phyloP scores from a whole-genome alignment of 2,888 invertebrate species.

The Noctua comes region DNA sequence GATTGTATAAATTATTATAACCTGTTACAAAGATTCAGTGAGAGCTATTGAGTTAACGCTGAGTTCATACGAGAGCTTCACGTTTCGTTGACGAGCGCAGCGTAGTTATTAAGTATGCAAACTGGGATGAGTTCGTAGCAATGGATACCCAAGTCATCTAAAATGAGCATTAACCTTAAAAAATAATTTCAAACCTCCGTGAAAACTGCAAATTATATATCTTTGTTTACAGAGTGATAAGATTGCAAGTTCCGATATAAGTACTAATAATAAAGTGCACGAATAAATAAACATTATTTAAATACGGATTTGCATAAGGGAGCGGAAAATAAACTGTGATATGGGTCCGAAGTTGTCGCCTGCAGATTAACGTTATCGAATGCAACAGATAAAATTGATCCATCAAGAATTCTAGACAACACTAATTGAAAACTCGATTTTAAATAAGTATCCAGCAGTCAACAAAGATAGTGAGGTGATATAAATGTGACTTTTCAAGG shows the following conservation, averaged over 20 bases:
- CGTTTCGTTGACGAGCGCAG: not conserved
- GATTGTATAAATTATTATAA: constrained; percentile 21
- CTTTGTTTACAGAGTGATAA: no score
- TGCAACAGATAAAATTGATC: constrained; percentile 47
- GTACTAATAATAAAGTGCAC: constrained; percentile 27
- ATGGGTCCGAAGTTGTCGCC: constrained; percentile 40
- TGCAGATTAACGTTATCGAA: constrained; percentile 44
- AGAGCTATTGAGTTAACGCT: constrained; percentile 1
- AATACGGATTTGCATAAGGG: constrained; percentile 38
- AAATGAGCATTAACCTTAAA: not conserved
- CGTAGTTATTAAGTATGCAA: not conserved
- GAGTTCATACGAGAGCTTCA: not conserved
- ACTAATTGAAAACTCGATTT: constrained; percentile 39
- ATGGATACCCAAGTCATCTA: not conserved
- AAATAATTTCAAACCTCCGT: not conserved
- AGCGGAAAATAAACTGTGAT: constrained; percentile 44
- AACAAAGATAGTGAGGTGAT: not conserved
- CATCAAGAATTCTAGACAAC: constrained; percentile 29
- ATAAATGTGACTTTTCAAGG: not conserved
- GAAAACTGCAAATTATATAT: not conserved
- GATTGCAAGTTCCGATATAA: constrained; percentile 3
- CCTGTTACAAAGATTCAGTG: constrained; percentile 13
- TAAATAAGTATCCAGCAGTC: constrained; percentile 12
- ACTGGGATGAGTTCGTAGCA: not conserved
- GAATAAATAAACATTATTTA: constrained; percentile 35